phyloP scores from a whole-genome alignment of 2,797 vertebrate genomes.

The Chromobotia macracanthus region DNA sequence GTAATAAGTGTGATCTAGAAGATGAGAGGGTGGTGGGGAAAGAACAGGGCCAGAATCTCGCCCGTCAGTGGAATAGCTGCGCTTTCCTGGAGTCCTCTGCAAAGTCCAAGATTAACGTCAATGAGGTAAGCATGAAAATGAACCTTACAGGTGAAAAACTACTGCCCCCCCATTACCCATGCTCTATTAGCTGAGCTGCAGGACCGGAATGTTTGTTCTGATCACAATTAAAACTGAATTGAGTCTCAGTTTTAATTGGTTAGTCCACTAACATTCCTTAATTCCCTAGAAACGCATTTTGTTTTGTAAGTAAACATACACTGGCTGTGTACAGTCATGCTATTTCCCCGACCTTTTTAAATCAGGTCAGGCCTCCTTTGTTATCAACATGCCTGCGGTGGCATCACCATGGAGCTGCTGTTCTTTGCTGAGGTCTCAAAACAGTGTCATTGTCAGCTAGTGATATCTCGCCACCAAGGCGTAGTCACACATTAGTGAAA shows the following conservation, averaged over 20 bases:
- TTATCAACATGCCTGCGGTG: conserved; percentile 16
- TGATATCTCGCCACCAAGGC: conserved; percentile 36
- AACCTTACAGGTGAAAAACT: background rate
- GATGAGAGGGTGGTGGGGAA: conserved; percentile 91
- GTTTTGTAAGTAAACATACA: background rate
- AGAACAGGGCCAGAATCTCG: conserved; percentile 89
- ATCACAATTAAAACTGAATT: no score
- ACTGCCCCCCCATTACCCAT: background rate
- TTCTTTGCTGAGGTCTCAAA: conserved; percentile 37
- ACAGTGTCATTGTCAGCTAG: conserved; percentile 41
- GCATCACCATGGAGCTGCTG: conserved; percentile 25
- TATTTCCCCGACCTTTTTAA: background rate
- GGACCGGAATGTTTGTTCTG: no score
- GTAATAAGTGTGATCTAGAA: conserved; percentile 91
- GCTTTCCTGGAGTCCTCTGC: conserved; percentile 90
- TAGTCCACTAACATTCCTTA: no score
- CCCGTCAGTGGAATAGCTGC: conserved; percentile 89
- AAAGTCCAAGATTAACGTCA: conserved; percentile 92
- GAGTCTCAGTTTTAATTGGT: no score
- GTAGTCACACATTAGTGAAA: conserved; percentile 27
- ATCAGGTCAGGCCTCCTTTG: background rate
- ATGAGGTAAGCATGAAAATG: conserved; percentile 77
- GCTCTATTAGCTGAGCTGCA: no score
- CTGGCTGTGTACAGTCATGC: background rate
- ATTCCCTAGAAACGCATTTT: no score